Evolutionary conservation across 2,888 invertebrate genomes (phyloP).

Genomic region (Hypomecis atomaria): DNA sequence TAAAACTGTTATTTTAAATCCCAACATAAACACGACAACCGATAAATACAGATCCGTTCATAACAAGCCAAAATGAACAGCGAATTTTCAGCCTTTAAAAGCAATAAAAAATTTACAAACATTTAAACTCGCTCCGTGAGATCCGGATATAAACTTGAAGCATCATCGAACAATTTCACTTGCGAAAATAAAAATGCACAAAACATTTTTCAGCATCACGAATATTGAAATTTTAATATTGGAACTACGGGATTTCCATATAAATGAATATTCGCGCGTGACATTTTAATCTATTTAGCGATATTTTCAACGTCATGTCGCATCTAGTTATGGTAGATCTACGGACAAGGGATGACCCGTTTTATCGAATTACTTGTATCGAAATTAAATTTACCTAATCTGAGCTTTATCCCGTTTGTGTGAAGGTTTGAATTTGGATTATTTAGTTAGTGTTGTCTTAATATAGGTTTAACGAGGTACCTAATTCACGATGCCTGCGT

Average conservation of each 20-base stretch:
- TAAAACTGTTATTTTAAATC: too few relatives aligned
- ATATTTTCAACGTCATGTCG: slow-evolving; percentile 1
- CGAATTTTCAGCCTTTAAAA: too few relatives aligned
- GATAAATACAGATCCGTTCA: too few relatives aligned
- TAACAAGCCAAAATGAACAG: too few relatives aligned
- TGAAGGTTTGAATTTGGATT: slow-evolving; percentile 17
- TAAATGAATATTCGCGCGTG: slow-evolving; percentile 16
- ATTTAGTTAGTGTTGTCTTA: neutral
- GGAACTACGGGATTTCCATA: slow-evolving; percentile 19
- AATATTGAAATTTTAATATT: slow-evolving; percentile 15
- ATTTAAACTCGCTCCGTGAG: neutral
- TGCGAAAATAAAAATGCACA: slow-evolving; percentile 1
- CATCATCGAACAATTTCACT: slow-evolving; percentile 1
- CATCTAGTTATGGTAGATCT: slow-evolving; percentile 21
- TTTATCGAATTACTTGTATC: slow-evolving; percentile 23
- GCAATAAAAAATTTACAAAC: too few relatives aligned
- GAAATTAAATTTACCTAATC: slow-evolving; percentile 21
- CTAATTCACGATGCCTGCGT: neutral
- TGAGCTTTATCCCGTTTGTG: slow-evolving; percentile 16
- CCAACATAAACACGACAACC: too few relatives aligned
- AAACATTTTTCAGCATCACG: neutral
- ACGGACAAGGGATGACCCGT: slow-evolving; percentile 18
- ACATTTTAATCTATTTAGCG: slow-evolving; percentile 23
- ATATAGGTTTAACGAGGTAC: slow-evolving; percentile 2
- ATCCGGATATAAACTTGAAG: neutral